A percentile compares a stretch with the other conserved stretches of the same genome.
Conservation (phyloP, 2,888 invertebrate species). For the Isotomurus palustris region DNA sequence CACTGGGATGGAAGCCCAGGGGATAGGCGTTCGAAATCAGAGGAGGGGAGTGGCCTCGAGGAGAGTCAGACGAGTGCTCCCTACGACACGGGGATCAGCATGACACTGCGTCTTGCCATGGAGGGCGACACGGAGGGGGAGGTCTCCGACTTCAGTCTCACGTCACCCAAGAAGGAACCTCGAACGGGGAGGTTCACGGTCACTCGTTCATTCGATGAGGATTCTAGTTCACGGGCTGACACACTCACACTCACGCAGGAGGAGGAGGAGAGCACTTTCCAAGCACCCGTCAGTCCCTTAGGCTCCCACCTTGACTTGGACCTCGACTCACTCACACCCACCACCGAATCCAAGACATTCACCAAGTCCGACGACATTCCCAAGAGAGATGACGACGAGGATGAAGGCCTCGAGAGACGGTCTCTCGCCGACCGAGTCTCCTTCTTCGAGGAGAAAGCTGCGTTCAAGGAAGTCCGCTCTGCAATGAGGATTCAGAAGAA, state of each 20-base stretch:
- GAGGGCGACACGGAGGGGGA: constrained; percentile 45
- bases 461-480: too few relatives aligned
- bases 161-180: constrained; percentile 40
- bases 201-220: constrained; percentile 40
- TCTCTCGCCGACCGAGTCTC: too few relatives aligned
- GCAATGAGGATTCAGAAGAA: too few relatives aligned
- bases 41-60: constrained; percentile 35
- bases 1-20: constrained; percentile 45
- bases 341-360: constrained; percentile 10
- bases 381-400: neutral
- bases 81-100: constrained; percentile 45
- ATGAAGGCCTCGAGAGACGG: neutral
- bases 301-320: too few relatives aligned
- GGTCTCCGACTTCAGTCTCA: constrained; percentile 42
- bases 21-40: constrained; percentile 41
- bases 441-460: too few relatives aligned
- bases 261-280: constrained; percentile 24
- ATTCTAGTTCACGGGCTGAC: constrained; percentile 36
- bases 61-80: constrained; percentile 42
- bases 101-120: constrained; percentile 34
- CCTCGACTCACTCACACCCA: too few relatives aligned
- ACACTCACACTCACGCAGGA: constrained; percentile 34
- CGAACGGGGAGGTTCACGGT: constrained; percentile 25
- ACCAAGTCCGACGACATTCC: neutral
- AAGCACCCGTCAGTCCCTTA: too few relatives aligned